Base-by-base conservation (phyloP, 2,888 invertebrate genomes). In the Megamerina dolium region DNA sequence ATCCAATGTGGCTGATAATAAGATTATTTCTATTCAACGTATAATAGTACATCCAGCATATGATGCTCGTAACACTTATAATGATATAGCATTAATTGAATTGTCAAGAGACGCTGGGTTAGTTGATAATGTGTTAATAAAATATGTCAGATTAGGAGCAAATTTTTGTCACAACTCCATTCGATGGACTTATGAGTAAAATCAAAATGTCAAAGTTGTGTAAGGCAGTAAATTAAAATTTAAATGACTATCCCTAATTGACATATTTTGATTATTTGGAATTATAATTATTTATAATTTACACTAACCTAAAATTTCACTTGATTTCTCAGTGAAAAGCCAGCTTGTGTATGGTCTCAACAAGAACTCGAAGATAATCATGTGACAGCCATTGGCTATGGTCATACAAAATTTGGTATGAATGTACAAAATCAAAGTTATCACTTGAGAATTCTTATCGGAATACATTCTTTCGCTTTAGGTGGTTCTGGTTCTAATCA, bases 81-180 rank as follows among this genome's bases (percentile, higher is more conserved):
- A 57, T 44, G 56, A 57, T 31, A 54, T 57, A 31, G 57, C 57
- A 1, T 20, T 57, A 8, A 42, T 57, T 21, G 55, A 57, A 42
- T 18, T 57, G 35, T 41, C 39, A 10, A 3, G 45, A 9, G 45
- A 49, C 17, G 42, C 41, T 6, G 39, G 45, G 53, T 53, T 36
- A 23, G 45, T 31, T 8, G 6, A 19, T n/a, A n/a, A n/a, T n/a
- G n/a, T n/a, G n/a, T n/a, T n/a, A n/a, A n/a, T n/a, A n/a, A n/a
- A n/a, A n/a, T n/a, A n/a, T n/a, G n/a, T n/a, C n/a, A n/a, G n/a
- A n/a, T n/a, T n/a, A n/a, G n/a, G n/a, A n/a, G n/a, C n/a, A n/a
- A n/a, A n/a, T n/a, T n/a, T n/a, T n/a, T n/a, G n/a, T n/a, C n/a
- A 16, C 2, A 16, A 14, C n/a, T 9, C 3, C n/a, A 5, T n/a